Evolutionary conservation across 37 sponge, comb jelly and placozoan genomes (phyloP), one percentile per base, ranked within the genome.

Genomic region (Diacarnus erythraeanus): DNA sequence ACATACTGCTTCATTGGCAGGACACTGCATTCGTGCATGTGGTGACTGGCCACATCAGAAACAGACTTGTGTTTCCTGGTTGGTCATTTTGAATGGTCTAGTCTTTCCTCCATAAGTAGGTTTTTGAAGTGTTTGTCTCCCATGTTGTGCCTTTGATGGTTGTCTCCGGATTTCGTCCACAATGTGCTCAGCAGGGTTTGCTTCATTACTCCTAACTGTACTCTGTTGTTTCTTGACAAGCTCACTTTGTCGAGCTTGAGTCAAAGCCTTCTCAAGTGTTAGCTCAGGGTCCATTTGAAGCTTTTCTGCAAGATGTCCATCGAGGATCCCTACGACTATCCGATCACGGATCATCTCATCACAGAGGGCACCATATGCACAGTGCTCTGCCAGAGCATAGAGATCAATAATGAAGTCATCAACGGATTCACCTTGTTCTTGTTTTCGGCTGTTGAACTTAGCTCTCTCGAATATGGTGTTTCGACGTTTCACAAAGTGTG

Each of bases 341-440:
- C 71, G 21, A 40, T 84, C 84, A 4, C 84, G 42, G 5, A 85
- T 77, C 72, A 85, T 42, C 37, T 85, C 51, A 18, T 85, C 79
- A 0, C 60, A 69, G 1, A 83, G 68, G 27, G 34, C 69, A 15
- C 76, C 83, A 36, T 75, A 83, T 22, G 2, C 75, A 26, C 75
- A 74, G 17, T 20, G 17, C 34, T 66, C 73, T 9, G 71, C 77
- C 10, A 77, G 84, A 9, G 6, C 34, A 38, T 84, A 39, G 20
- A 84, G 59, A 8, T 6, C 77, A 1, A 75, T 84, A 9, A 84
- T 54, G 34, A 84, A 84, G 23, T 59, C 60, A 8, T 76, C 84
- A 1, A 84, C 84, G 20, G 84, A 26, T 30, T 76, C 84, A 15
- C 71, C 77, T 69, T 67, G 37, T 38, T 65, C 17, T 54, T 54